Evolutionary conservation across 1,140 invertebrate species (phyloP).

Genomic region (Heliconius hewitsoni): DNA sequence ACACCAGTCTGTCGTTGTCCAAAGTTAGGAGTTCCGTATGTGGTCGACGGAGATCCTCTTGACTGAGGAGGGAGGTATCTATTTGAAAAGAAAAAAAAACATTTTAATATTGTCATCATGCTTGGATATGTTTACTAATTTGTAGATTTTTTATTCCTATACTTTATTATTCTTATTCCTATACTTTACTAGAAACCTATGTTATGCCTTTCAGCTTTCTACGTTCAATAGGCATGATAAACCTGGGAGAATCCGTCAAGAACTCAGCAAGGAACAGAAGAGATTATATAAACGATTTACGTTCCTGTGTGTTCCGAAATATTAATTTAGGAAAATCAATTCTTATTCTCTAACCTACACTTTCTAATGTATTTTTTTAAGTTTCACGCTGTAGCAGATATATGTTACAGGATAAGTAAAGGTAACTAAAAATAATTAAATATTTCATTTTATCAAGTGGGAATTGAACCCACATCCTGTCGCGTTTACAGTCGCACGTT

Average conservation of each 20-base stretch:
- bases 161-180: no score
- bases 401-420: neutral
- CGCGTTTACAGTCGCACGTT: neutral
- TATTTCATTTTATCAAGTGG: neutral
- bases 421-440: neutral
- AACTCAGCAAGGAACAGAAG: no score
- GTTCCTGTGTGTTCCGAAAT: no score
- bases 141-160: no score
- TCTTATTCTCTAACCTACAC: no score
- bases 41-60: constrained; percentile 40
- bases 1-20: constrained; percentile 57
- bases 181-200: no score
- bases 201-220: no score
- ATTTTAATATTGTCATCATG: neutral
- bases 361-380: neutral
- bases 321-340: no score
- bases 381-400: neutral
- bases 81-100: neutral
- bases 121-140: no score
- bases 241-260: no score
- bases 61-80: constrained; percentile 59
- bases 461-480: neutral
- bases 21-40: constrained; percentile 65
- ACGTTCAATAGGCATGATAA: no score
- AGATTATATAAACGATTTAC: no score